Conservation (phyloP, 2,113 vertebrate genomes). For the Heterochromis multidens region DNA sequence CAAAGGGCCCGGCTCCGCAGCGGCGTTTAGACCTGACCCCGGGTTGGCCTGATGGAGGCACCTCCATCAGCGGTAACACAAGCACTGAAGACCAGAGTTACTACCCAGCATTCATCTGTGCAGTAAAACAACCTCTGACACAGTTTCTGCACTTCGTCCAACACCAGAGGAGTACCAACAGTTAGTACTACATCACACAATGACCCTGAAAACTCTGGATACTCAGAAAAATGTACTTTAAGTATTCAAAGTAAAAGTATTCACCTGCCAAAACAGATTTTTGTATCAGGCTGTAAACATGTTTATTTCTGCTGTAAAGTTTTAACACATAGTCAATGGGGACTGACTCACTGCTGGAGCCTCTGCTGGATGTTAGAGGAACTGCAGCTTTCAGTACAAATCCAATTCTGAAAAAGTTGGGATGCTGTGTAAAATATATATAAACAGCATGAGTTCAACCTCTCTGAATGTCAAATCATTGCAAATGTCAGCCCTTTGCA, state of each 20-base stretch:
- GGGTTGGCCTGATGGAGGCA: background rate
- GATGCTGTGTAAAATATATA: background rate
- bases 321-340: background rate
- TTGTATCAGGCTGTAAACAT: background rate
- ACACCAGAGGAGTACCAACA: no score
- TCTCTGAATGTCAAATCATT: no score
- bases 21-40: background rate
- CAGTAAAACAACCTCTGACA: background rate
- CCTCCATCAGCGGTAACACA: background rate
- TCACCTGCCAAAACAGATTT: background rate
- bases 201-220: no score
- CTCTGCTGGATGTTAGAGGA: background rate
- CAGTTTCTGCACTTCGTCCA: no score
- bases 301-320: background rate
- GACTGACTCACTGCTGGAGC: background rate
- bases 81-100: background rate
- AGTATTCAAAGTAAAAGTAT: background rate
- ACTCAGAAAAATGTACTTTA: background rate
- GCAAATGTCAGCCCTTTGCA: no score
- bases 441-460: no score
- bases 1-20: no score
- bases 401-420: background rate
- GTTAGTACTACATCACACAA: no score
- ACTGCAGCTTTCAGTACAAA: background rate
- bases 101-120: background rate